A percentile compares a stretch with the other conserved stretches of the same genome.
Evolutionary conservation across 2,113 vertebrate species (phyloP).

Genomic region (Raja brachyura): DNA sequence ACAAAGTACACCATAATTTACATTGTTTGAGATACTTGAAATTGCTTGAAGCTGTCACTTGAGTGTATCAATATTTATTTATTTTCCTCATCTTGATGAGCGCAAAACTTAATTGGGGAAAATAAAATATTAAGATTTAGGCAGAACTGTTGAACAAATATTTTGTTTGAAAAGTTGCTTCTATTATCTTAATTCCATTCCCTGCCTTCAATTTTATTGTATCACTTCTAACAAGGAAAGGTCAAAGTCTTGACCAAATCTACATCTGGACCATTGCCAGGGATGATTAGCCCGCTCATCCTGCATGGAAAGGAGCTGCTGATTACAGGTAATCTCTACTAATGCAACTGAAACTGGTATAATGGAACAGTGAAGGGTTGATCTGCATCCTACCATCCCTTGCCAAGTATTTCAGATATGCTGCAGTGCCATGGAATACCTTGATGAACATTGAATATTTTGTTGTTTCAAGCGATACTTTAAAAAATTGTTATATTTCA

Average conservation of each 20-base stretch:
- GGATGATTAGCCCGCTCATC: not conserved
- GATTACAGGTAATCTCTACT: not conserved
- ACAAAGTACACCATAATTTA: not conserved
- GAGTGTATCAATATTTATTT: not conserved
- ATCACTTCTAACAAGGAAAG: not conserved
- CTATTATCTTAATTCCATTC: not conserved
- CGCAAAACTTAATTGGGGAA: not conserved
- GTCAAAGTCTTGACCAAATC: not conserved
- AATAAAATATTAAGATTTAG: not conserved
- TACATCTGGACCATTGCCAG: not conserved
- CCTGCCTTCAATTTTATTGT: not conserved
- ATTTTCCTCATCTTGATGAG: not conserved
- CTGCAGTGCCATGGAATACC: not conserved
- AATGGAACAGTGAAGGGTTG: not conserved
- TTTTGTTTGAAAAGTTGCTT: not conserved
- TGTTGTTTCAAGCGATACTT: not conserved
- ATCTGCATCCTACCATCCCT: not conserved
- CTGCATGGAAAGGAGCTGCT: not conserved
- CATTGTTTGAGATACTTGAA: not conserved
- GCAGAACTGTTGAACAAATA: not conserved
- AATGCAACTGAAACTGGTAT: not conserved
- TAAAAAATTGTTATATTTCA: not conserved
- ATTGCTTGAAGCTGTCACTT: not conserved
- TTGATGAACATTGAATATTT: not conserved
- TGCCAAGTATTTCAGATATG: not conserved